Percentiles rank a stretch among this genome's conserved stretches.
These are phyloP conservation scores for Limnephilus lunatus DNA, from an alignment of 2,888 invertebrate species.

Conservation along the genomic window DNA sequence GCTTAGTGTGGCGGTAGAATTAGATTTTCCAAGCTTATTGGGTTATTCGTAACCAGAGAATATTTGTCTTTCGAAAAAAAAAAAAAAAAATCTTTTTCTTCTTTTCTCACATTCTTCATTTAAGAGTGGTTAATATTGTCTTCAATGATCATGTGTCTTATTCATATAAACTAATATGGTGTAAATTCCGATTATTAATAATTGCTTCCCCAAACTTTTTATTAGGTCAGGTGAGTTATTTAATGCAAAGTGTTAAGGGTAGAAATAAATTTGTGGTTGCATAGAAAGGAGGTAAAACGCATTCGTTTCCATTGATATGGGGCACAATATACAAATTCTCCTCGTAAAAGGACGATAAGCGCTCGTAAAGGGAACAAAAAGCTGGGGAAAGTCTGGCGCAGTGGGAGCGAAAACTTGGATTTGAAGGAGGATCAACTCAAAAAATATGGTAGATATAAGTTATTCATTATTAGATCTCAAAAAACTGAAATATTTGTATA, in stretches of 20 bases:
- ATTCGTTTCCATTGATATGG: slow-evolving; percentile 21
- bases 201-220: neutral
- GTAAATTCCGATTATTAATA: neutral
- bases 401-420: slow-evolving; percentile 32
- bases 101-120: too few relatives aligned
- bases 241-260: neutral
- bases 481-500: neutral
- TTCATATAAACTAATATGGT: too few relatives aligned
- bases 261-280: neutral
- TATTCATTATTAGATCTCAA: neutral
- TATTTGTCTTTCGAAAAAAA: too few relatives aligned
- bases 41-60: too few relatives aligned
- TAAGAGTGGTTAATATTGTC: too few relatives aligned
- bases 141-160: too few relatives aligned
- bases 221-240: neutral
- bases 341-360: slow-evolving; percentile 63
- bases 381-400: slow-evolving; percentile 48
- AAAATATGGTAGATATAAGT: neutral
- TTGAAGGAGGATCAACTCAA: neutral
- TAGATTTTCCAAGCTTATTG: too few relatives aligned
- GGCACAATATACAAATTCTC: slow-evolving; percentile 61
- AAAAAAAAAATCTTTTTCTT: too few relatives aligned
- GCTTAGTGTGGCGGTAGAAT: too few relatives aligned
- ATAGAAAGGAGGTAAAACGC: neutral
- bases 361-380: slow-evolving; percentile 60